These are phyloP conservation scores for Psammodynastes pulverulentus DNA, from an alignment of 2,113 vertebrate genomes.

Conservation along the genomic window DNA sequence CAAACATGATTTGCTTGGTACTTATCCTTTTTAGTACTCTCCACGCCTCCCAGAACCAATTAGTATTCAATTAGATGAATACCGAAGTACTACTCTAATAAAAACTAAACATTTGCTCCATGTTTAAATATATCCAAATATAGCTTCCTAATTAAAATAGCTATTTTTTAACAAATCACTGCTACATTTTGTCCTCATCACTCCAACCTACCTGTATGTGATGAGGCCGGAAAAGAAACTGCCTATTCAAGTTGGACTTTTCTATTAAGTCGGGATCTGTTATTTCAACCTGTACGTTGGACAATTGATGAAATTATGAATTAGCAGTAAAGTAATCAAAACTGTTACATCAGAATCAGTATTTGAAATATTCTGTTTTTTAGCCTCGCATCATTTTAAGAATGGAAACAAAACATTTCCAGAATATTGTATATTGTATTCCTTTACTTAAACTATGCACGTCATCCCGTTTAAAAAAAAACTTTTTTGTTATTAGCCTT, in stretches of 20 bases:
- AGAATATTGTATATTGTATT: background rate
- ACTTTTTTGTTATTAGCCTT: background rate
- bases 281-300: constrained; percentile 80
- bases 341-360: background rate
- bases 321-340: background rate
- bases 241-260: constrained; percentile 97
- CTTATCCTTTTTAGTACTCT: background rate
- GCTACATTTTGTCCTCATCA: background rate
- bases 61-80: background rate
- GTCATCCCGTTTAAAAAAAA: background rate
- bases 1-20: background rate
- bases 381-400: background rate
- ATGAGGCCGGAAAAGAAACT: constrained; percentile 95
- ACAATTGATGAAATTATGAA: background rate
- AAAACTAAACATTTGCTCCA: background rate
- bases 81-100: background rate
- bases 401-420: constrained; percentile 4
- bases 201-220: constrained; percentile 87
- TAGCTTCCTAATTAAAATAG: background rate
- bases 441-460: background rate
- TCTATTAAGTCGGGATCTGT: constrained; percentile 99
- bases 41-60: background rate
- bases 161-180: background rate
- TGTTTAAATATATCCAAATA: background rate
- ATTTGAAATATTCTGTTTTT: background rate